Percentiles rank a stretch among this genome's conserved stretches.
phyloP scores from a whole-genome alignment of 2,797 vertebrate species.

The Molossus alvarezi region DNA sequence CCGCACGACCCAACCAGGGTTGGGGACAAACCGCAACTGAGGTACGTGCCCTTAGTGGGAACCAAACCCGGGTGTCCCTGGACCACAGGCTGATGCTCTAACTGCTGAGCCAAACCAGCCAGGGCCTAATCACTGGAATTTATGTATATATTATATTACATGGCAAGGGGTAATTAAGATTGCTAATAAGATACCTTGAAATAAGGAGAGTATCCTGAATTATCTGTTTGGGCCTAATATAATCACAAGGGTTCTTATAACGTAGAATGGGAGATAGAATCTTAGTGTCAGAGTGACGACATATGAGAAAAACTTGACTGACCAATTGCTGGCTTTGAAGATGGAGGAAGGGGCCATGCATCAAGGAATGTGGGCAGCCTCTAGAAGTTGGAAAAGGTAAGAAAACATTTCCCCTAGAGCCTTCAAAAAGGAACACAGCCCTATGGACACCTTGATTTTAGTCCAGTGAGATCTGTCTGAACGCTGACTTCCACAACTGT shows the following conservation, averaged over 20 bases:
- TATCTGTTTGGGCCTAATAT: neutral
- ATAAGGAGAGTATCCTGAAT: constrained; percentile 32
- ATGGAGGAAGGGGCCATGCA: neutral
- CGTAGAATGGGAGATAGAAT: neutral
- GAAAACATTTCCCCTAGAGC: neutral
- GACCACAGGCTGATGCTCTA: too few species aligned
- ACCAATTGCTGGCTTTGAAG: neutral
- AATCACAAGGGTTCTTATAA: constrained; percentile 14
- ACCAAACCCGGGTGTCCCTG: too few species aligned
- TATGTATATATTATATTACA: constrained; percentile 2
- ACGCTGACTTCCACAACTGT: neutral
- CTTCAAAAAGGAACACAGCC: neutral
- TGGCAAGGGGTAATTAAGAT: neutral
- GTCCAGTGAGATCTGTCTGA: neutral
- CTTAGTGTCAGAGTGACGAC: neutral
- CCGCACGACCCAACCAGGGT: too few species aligned
- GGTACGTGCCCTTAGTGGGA: too few species aligned
- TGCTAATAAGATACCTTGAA: constrained; percentile 40
- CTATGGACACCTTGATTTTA: constrained; percentile 3
- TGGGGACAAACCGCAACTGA: too few species aligned
- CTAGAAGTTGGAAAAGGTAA: neutral
- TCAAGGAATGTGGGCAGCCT: neutral
- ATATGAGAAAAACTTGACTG: neutral
- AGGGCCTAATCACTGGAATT: neutral
- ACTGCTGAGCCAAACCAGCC: too few species aligned